Evolutionary conservation across 2,797 vertebrate species (phyloP).

Genomic region (Gymnocypris eckloni): DNA sequence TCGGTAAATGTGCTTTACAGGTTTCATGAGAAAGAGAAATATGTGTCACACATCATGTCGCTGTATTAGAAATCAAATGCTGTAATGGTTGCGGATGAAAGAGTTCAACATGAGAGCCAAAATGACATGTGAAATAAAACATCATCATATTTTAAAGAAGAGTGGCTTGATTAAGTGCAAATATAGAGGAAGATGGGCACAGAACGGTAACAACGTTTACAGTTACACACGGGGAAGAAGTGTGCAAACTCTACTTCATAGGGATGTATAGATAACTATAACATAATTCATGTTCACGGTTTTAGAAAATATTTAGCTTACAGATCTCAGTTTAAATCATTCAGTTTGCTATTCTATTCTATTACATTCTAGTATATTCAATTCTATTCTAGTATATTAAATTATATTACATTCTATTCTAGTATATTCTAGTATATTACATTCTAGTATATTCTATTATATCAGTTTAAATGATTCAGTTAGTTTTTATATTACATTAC

Average conservation of each 20-base stretch:
- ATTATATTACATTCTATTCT: background rate
- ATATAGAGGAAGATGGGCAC: background rate
- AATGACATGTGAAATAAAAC: background rate
- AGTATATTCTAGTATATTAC: too few relatives aligned
- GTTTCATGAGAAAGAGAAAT: background rate
- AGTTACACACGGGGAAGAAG: background rate
- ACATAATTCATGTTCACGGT: background rate
- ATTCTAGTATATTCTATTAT: too few relatives aligned
- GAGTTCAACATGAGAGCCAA: background rate
- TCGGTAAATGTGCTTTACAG: background rate
- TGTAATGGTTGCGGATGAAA: background rate
- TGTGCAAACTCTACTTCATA: too few relatives aligned
- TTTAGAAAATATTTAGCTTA: background rate
- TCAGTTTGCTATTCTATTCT: too few relatives aligned
- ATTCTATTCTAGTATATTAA: too few relatives aligned
- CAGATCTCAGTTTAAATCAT: background rate
- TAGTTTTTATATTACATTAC: background rate
- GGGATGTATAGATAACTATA: background rate
- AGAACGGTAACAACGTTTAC: background rate
- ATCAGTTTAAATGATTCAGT: background rate
- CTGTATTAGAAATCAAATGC: background rate
- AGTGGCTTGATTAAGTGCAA: background rate
- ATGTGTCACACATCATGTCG: background rate
- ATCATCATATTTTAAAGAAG: too few relatives aligned
- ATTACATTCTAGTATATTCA: too few relatives aligned